A percentile compares a stretch with the other conserved stretches of the same genome.
Evolutionary conservation across 2,888 invertebrate species (phyloP).

Genomic region (Meganola albula): DNA sequence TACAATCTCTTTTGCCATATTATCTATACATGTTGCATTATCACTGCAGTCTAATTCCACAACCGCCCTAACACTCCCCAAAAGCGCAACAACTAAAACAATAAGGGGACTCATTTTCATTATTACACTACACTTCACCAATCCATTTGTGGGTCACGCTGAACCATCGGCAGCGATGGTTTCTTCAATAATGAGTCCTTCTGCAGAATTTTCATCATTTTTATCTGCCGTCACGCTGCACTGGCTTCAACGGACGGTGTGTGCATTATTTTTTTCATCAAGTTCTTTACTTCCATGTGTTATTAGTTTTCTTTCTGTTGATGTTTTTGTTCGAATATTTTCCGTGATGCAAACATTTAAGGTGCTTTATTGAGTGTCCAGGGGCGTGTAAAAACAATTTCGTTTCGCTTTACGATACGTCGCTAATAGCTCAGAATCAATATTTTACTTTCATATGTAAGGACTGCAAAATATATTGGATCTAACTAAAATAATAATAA

Average conservation of each 20-base stretch:
- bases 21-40: conserved; percentile 79
- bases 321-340: conserved; percentile 41
- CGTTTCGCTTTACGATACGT: conserved; percentile 35
- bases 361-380: conserved; percentile 44
- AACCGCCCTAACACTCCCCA: conserved; percentile 49
- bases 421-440: conserved; percentile 52
- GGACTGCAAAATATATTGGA: conserved; percentile 25
- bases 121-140: conserved; percentile 48
- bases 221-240: conserved; percentile 72
- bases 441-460: conserved; percentile 68
- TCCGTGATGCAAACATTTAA: conserved; percentile 42
- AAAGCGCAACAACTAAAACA: conserved; percentile 50
- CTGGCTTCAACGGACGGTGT: conserved; percentile 43
- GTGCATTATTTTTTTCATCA: conserved; percentile 54
- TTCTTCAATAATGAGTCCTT: conserved; percentile 63
- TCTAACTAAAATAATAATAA: background rate
- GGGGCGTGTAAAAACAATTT: conserved; percentile 35
- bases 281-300: conserved; percentile 38
- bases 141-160: conserved; percentile 73
- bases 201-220: conserved; percentile 61
- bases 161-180: conserved; percentile 62
- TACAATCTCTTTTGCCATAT: conserved; percentile 68
- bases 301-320: conserved; percentile 53
- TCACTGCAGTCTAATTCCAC: conserved; percentile 76
- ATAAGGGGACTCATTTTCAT: conserved; percentile 67